These are phyloP conservation scores for Amazona guildingii DNA, from an alignment of 2,113 vertebrate genomes.

Conservation along the genomic window DNA sequence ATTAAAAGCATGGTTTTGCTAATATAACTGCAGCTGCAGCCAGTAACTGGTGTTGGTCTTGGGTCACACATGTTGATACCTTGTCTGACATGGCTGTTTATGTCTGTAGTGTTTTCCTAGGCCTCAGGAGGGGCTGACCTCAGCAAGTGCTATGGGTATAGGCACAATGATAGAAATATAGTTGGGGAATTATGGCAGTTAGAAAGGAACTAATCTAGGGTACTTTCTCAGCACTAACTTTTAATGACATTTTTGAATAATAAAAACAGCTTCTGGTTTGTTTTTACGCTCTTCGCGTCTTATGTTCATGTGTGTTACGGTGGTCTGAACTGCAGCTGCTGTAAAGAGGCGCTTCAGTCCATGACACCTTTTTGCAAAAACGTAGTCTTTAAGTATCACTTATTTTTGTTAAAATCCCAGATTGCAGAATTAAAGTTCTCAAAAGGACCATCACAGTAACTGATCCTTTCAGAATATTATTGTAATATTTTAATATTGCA, in stretches of 20 bases:
- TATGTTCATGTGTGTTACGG: accelerated
- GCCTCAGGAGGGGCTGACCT: not conserved
- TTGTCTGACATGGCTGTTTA: accelerated
- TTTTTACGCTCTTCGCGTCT: not conserved
- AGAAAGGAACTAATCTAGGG: not conserved
- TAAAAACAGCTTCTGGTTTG: not conserved
- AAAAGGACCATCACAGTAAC: not conserved
- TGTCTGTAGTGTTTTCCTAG: not conserved
- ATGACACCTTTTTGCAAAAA: not conserved
- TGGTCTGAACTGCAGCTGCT: not conserved
- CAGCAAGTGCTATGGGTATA: accelerated
- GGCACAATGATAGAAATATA: not conserved
- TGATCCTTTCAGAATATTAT: not conserved
- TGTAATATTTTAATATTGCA: not conserved
- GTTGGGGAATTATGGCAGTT: not conserved
- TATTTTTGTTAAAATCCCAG: not conserved
- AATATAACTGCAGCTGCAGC: not conserved
- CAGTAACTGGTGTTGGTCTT: accelerated
- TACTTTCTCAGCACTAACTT: not conserved
- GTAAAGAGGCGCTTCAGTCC: not conserved
- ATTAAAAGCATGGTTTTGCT: not conserved
- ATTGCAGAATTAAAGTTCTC: not conserved
- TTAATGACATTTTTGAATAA: not conserved
- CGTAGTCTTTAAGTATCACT: not conserved
- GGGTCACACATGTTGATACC: not conserved